Evolutionary conservation across 2,888 invertebrate species (phyloP), one percentile per base, ranked within the genome.

Genomic region (Lycocerus yunnanus): DNA sequence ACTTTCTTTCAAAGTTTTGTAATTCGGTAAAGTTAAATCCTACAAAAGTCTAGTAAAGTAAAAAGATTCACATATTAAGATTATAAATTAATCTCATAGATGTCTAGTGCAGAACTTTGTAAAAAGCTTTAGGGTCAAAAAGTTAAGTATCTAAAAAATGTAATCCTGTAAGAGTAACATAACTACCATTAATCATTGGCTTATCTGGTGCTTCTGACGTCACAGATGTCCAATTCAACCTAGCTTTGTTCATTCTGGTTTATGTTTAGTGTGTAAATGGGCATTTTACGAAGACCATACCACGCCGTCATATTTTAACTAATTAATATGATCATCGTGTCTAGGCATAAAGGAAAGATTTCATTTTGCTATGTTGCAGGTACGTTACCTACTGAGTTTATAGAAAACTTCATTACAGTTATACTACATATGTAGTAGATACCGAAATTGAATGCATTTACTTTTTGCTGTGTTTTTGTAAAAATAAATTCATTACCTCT

Each of bases 131-230:
- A 75, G 78, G 80, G 77, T 79, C 78, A 72, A 75, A 80, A 82
- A 80, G 79, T 81, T 81, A 81, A 79, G 77, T 78, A 80, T 79
- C 79, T 80, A 82, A 83, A 84, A 83, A 84, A 83, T 80, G 80
- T 82, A 82, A 83, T 84, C 83, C 83, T 73, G 77, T 75, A 82
- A 81, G 81, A 83, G 82, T 81, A 83, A 83, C 83, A 80, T 81
- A 82, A 83, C 82, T 81, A 81, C 81, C 83, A 84, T 84, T 83
- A 84, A 84, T 84, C 84, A 84, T 78, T 73, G 75, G 80, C 83
- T 83, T 83, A 84, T 84, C 84, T 82, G 80, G 82, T 82, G 83
- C 80, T 82, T 75, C 79, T 84, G 83, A 84, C 83, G 82, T 81
- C 81, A 82, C 76, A 73, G 75, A 80, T 69, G 82, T 81, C 81